Percentiles rank a stretch among this genome's conserved stretches.
Conservation (phyloP, 1,140 invertebrate genomes). For the Argopecten irradians region DNA sequence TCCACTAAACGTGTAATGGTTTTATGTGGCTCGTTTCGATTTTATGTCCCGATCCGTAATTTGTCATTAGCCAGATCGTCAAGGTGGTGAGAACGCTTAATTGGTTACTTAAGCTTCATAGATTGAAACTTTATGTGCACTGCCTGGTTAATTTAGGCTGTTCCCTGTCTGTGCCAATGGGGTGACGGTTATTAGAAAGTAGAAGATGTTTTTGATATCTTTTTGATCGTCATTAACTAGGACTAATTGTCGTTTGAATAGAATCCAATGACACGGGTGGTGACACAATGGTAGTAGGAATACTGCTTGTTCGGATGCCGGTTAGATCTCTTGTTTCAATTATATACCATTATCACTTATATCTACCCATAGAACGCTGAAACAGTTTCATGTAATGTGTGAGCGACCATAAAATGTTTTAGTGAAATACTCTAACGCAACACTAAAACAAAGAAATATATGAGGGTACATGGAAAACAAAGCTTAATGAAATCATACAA, state of each 20-base stretch:
- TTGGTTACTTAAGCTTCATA: background rate
- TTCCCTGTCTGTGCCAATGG: background rate
- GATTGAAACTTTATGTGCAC: background rate
- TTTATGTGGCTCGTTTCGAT: background rate
- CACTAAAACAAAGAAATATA: too few relatives aligned
- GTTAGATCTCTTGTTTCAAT: too few relatives aligned
- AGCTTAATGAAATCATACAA: too few relatives aligned
- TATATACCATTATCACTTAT: too few relatives aligned
- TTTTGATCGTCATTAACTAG: background rate
- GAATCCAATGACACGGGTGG: background rate
- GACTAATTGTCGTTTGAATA: background rate
- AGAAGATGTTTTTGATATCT: background rate
- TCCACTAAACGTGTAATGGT: background rate
- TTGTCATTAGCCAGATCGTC: slow-evolving; percentile 8
- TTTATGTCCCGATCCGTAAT: background rate
- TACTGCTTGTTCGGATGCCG: too few relatives aligned
- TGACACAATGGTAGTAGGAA: background rate
- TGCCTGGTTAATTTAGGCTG: background rate
- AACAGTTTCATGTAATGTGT: too few relatives aligned
- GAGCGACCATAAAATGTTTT: too few relatives aligned
- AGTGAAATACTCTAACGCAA: too few relatives aligned
- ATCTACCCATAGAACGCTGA: too few relatives aligned
- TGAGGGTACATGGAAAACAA: too few relatives aligned
- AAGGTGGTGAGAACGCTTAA: background rate
- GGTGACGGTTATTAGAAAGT: background rate